Conservation (phyloP, 2,797 vertebrate genomes). For the Acanthiza pusilla region DNA sequence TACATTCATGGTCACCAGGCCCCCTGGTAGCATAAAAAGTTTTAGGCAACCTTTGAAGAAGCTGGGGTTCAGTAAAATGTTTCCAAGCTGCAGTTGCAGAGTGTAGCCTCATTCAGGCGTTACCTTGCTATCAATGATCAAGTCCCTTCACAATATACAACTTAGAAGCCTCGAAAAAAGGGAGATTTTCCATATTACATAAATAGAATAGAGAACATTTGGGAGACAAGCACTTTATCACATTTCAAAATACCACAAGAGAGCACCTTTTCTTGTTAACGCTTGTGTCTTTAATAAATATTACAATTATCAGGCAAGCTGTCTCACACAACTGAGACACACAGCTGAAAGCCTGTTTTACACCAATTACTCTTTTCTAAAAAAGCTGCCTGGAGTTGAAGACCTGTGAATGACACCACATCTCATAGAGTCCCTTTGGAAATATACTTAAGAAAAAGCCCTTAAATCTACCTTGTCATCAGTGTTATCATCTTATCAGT, state of each 20-base stretch:
- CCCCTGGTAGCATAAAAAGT: neutral
- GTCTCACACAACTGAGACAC: neutral
- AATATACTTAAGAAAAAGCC: neutral
- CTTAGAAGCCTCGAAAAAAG: neutral
- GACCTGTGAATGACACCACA: neutral
- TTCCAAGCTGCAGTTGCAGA: neutral
- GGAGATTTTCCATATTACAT: neutral
- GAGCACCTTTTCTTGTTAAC: neutral
- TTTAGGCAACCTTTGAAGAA: neutral
- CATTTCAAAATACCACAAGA: neutral
- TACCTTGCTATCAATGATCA: neutral
- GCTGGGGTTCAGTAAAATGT: neutral
- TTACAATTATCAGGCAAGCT: neutral
- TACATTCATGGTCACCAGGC: neutral
- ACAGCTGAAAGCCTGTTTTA: neutral
- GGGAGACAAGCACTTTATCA: neutral
- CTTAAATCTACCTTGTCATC: neutral
- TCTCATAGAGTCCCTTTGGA: neutral
- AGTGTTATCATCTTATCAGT: neutral
- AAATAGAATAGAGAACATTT: neutral
- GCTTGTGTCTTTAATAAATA: neutral
- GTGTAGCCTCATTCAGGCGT: neutral
- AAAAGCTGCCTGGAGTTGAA: neutral
- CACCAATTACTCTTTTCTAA: neutral
- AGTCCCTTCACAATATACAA: neutral